These are phyloP conservation scores for Drosophila prostipennis DNA, from an alignment of 2,888 invertebrate genomes.

Conservation along the genomic window DNA sequence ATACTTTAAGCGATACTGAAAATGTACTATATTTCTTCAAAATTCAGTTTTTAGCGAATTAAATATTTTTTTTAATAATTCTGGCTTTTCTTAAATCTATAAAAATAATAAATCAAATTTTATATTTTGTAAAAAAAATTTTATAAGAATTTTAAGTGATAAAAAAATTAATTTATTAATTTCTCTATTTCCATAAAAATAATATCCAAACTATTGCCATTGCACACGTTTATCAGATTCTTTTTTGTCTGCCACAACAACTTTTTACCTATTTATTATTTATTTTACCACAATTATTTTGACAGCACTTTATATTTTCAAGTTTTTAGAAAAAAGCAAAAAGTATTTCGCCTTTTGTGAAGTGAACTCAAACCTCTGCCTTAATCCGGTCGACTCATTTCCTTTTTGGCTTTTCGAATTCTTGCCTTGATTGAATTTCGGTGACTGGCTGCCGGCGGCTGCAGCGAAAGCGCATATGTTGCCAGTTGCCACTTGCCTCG, in stretches of 20 bases:
- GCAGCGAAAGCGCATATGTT: conserved; percentile 46
- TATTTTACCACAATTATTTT: background rate
- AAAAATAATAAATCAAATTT: no score
- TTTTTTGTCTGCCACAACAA: background rate
- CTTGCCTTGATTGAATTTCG: conserved; percentile 64
- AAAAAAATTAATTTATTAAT: no score
- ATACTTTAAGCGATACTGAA: no score
- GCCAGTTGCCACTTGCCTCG: conserved; percentile 40
- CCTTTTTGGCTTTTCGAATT: conserved; percentile 31
- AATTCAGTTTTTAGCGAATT: no score
- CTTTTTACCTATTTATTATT: background rate
- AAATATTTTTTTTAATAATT: no score
- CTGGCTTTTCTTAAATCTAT: no score
- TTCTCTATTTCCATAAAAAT: no score
- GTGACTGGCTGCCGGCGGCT: conserved; percentile 40
- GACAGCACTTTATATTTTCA: background rate
- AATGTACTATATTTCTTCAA: no score
- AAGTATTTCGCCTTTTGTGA: background rate
- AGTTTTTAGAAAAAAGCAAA: background rate
- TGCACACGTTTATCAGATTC: no score
- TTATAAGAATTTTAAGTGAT: no score
- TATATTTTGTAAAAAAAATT: no score
- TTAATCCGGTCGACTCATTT: conserved; percentile 10
- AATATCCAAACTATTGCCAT: no score
- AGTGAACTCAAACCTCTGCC: background rate